phyloP scores from a whole-genome alignment of 2,888 invertebrate genomes.

The Encarsia formosa region DNA sequence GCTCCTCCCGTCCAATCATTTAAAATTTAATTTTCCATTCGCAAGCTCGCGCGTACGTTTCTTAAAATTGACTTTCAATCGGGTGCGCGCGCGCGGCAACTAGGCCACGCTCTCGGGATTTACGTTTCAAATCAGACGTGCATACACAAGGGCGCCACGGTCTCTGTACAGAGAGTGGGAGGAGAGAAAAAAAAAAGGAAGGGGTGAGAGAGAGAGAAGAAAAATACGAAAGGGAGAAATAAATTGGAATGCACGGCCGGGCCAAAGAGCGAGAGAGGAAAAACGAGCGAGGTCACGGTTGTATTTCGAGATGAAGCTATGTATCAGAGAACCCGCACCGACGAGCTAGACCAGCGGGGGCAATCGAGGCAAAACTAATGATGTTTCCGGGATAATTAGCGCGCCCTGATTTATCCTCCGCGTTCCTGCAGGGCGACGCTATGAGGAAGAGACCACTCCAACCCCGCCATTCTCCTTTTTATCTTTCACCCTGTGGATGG shows the following conservation, averaged over 20 bases:
- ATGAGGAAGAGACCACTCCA: too few species aligned
- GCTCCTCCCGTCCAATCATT: neutral
- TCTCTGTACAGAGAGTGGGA: neutral
- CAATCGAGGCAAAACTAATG: constrained; percentile 20
- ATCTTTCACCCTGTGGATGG: too few species aligned
- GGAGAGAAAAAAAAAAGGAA: neutral
- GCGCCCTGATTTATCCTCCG: constrained; percentile 12
- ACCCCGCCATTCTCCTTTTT: too few species aligned
- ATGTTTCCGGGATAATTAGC: constrained; percentile 25
- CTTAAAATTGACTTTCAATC: constrained; percentile 24
- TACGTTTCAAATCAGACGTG: constrained; percentile 21
- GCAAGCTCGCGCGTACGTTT: neutral
- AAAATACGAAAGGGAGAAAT: neutral
- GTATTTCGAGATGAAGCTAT: constrained; percentile 6
- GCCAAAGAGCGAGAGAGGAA: neutral
- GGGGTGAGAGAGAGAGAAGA: neutral
- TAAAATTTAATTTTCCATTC: constrained; percentile 18
- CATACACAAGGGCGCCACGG: neutral
- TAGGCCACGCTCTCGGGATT: constrained; percentile 17
- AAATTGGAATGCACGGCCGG: neutral
- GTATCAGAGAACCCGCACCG: constrained; percentile 4
- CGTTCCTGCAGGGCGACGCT: too few species aligned
- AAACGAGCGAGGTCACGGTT: neutral
- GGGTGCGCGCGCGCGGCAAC: constrained; percentile 6
- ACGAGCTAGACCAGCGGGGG: neutral